Base-by-base conservation (phyloP, 1,140 invertebrate genomes). In the Philotrypesis tridentata region DNA sequence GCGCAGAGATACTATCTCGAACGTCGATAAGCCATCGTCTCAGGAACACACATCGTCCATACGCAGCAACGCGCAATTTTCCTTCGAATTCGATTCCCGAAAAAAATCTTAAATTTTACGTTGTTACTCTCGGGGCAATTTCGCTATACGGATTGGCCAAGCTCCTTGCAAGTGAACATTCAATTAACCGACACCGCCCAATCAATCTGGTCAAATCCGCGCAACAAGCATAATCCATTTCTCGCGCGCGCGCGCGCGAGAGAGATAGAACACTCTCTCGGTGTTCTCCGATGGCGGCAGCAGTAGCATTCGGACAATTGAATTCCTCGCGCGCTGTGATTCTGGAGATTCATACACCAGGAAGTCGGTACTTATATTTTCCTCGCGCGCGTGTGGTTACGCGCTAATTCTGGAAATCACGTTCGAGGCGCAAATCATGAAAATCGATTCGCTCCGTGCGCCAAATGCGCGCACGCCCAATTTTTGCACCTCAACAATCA, bases 241-340 rank as follows among this genome's bases (percentile, higher is more conserved):
- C 48, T 72, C 17, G 68, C 60, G 14, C 63, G 0, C 33, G n/a
- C n/a, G n/a, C n/a, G n/a, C 27, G 55, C 12, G 9, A 0, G 8
- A 43, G 40, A 55, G 48, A 6, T 55, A 21, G 17, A 21, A 17
- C 48, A 55, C 48, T 27, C n/a, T n/a, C n/a, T n/a, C n/a, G n/a
- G n/a, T n/a, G n/a, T n/a, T n/a, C n/a, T n/a, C n/a, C n/a, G n/a
- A n/a, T n/a, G n/a, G n/a, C n/a, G n/a, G n/a, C n/a, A n/a, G n/a
- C n/a, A n/a, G n/a, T n/a, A n/a, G 61, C 78, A 63, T 43, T 81
- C 61, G 23, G 75, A 78, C 80, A 83, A 84, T 86, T 83, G 79
- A 80, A 81, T 80, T 80, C 75, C 82, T 85, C 84, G 86, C 84
- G 82, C 81, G 81, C 82, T 6, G 17, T 29, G n/a, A 72, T 72